A percentile compares a stretch with the other conserved stretches of the same genome.
These are phyloP conservation scores for Ectemnius lituratus DNA, from an alignment of 2,888 invertebrate genomes.

Conservation along the genomic window DNA sequence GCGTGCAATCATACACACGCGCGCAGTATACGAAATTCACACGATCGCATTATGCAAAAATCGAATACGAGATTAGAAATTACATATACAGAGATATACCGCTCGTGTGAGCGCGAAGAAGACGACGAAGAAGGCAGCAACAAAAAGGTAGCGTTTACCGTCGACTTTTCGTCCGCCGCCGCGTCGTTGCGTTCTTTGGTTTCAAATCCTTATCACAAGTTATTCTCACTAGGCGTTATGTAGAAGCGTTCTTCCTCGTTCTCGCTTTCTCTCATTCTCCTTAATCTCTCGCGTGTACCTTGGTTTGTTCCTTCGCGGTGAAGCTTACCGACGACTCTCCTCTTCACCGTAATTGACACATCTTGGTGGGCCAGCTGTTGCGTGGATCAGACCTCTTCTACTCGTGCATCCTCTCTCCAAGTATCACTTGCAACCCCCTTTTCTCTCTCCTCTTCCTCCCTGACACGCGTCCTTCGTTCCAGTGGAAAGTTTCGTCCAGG, in stretches of 20 bases:
- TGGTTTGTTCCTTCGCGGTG: slow-evolving; percentile 14
- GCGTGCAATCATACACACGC: slow-evolving; percentile 39
- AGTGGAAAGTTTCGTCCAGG: not conserved
- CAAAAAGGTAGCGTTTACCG: slow-evolving; percentile 47
- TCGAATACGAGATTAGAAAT: slow-evolving; percentile 41
- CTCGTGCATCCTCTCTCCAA: not conserved
- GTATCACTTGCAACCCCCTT: not conserved
- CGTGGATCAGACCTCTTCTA: slow-evolving; percentile 35
- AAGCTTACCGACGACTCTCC: slow-evolving; percentile 18
- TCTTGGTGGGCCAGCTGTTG: slow-evolving; percentile 44
- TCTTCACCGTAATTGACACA: slow-evolving; percentile 54
- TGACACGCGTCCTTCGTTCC: not conserved
- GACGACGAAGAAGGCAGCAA: slow-evolving; percentile 44
- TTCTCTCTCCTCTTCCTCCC: not conserved
- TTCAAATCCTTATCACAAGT: slow-evolving; percentile 72
- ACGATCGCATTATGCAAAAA: slow-evolving; percentile 24
- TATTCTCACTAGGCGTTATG: slow-evolving; percentile 57
- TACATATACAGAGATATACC: slow-evolving; percentile 44
- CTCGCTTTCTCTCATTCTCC: slow-evolving; percentile 1
- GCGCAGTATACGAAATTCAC: slow-evolving; percentile 37
- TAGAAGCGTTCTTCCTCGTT: slow-evolving; percentile 25
- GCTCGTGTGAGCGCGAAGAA: slow-evolving; percentile 42
- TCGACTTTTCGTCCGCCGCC: slow-evolving; percentile 54
- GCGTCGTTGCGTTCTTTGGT: slow-evolving; percentile 69
- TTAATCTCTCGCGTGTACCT: slow-evolving; percentile 1